Percentiles rank a stretch among this genome's conserved stretches.
Conservation (phyloP, 2,888 invertebrate genomes). For the Heliconius hortense region DNA sequence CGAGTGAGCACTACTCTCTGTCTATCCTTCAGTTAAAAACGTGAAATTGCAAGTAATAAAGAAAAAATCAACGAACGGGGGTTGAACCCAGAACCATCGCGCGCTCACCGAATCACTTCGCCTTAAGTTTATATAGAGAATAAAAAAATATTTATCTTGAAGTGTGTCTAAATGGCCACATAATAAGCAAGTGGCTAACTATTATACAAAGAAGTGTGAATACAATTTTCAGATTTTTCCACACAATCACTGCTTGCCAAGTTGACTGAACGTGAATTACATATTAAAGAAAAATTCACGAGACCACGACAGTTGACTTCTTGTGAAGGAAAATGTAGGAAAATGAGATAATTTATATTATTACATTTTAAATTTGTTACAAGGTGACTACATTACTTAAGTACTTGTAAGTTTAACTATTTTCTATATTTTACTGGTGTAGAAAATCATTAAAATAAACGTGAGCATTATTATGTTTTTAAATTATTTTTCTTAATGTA, state of each 20-base stretch:
- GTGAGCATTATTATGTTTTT: background rate
- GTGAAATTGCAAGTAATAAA: too few species aligned
- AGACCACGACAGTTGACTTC: background rate
- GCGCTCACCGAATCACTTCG: too few species aligned
- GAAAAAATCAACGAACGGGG: too few species aligned
- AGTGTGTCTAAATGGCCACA: background rate
- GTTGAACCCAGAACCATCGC: too few species aligned
- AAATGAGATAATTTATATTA: constrained; percentile 15
- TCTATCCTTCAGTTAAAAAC: too few species aligned
- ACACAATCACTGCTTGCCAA: constrained; percentile 1
- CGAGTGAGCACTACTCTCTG: too few species aligned
- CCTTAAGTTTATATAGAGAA: too few species aligned
- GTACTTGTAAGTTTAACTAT: background rate
- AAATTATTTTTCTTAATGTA: background rate
- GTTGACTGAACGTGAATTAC: background rate
- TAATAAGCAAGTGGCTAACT: background rate
- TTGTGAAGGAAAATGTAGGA: background rate
- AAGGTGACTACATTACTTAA: background rate
- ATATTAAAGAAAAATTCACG: constrained; percentile 1
- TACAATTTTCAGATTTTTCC: constrained; percentile 5
- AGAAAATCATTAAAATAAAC: background rate
- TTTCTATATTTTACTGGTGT: background rate
- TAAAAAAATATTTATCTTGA: background rate
- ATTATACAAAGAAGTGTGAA: background rate
- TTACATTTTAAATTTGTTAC: constrained; percentile 6